phyloP scores from a whole-genome alignment of 2,113 vertebrate species.

The Oophaga pumilio region DNA sequence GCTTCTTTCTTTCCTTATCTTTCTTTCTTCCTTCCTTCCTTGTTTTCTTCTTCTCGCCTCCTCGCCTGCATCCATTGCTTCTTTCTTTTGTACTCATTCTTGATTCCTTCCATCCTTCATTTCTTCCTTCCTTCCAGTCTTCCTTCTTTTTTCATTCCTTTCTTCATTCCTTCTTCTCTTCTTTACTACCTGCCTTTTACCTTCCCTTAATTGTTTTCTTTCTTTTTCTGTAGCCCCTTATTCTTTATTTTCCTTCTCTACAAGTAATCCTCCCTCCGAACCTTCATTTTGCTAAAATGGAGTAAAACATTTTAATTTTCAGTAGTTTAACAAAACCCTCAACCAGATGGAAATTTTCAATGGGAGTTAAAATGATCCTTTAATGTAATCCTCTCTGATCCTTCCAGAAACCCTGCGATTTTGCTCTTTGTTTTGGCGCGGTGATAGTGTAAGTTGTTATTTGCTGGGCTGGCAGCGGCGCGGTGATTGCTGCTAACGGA shows the following conservation, averaged over 20 bases:
- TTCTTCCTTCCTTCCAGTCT: neutral
- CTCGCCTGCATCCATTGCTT: neutral
- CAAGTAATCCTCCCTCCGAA: neutral
- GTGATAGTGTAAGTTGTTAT: conserved; percentile 27
- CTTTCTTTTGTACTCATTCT: neutral
- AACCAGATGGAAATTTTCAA: conserved; percentile 5
- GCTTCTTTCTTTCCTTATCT: neutral
- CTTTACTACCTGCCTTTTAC: neutral
- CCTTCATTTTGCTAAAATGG: conserved; percentile 1
- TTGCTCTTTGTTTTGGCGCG: conserved; percentile 22
- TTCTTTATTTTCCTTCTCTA: neutral
- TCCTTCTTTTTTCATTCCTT: neutral
- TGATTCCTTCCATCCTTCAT: neutral
- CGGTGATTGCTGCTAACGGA: conserved; percentile 20
- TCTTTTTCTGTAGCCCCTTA: neutral
- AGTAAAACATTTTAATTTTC: conserved; percentile 3
- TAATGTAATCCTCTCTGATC: conserved; percentile 35
- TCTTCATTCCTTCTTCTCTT: neutral
- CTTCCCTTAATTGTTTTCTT: neutral
- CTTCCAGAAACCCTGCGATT: conserved; percentile 10
- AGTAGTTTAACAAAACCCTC: neutral
- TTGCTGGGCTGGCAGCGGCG: neutral
- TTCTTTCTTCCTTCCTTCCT: neutral
- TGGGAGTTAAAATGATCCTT: conserved; percentile 23
- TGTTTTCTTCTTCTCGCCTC: neutral